Base-by-base conservation (phyloP, 1,140 invertebrate genomes). In the Homarus americanus region DNA sequence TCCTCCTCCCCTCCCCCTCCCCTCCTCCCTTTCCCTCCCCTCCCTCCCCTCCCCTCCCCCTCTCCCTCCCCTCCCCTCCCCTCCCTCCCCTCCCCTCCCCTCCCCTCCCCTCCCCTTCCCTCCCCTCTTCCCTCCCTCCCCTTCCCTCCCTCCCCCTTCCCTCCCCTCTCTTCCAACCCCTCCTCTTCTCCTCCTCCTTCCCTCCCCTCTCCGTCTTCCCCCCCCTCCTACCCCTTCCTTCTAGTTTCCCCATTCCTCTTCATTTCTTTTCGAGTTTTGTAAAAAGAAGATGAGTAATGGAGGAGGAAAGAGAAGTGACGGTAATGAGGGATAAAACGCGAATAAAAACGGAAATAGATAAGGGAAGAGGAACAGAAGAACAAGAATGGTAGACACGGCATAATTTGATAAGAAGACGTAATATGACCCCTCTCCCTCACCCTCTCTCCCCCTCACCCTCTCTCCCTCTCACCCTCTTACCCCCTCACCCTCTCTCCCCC, bases 221-320 rank as follows among this genome's bases (percentile, higher is more conserved):
- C 41, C 40, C 4, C 44, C 34, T 44, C 44, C 24, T 20, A 17
- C 41, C 49, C 20, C 79, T 44, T 24, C 82, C 40, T 38, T 38
- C 44, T 34, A 83, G n/a, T n/a, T n/a, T n/a, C 28, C 69, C 53
- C 83, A 85, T 85, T 85, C 75, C 83, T 85, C 83, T 85, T 85
- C 83, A 85, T 85, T 85, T 85, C 83, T 85, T 40, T 85, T 85
- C 40, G 69, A 69, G 66, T 72, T 85, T 75, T 85, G 83, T 44
- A 24, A 9, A 58, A 28, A 82, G 53, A 66, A 40, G 66, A 53
- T 28, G 80, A 58, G 5, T 28, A 40, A 58, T 32, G 34, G 80
- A 66, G 49, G 44, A 10, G 34, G 80, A 58, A n/a, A n/a, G n/a
- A 40, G 32, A 66, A 20, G 17, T 34, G 49, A 36, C 20, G 32